Percentiles rank a stretch among this genome's conserved stretches.
Conservation (phyloP, 37 sponge, comb jelly and placozoan genomes). For the Cladorhizidae sp. region DNA sequence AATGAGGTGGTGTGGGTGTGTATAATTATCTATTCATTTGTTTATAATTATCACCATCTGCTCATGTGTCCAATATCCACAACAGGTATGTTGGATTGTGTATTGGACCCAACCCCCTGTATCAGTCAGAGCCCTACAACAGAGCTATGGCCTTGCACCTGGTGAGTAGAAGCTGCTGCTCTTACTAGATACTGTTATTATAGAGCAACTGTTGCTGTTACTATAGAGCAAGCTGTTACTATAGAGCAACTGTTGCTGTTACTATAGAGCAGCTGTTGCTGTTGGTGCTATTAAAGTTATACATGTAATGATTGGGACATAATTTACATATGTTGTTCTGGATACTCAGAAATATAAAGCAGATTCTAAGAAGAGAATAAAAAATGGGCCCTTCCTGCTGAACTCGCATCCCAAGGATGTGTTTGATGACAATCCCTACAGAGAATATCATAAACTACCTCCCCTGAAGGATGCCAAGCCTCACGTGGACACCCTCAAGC, state of each 20-base stretch:
- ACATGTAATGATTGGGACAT: too few relatives aligned
- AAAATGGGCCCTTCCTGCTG: constrained; percentile 86
- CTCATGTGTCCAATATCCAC: too few relatives aligned
- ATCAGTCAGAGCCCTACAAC: constrained; percentile 72
- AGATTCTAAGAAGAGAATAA: constrained; percentile 64
- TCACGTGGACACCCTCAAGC: constrained; percentile 70
- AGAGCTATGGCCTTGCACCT: constrained; percentile 14
- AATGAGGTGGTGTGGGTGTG: too few relatives aligned
- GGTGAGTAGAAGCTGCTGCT: background rate
- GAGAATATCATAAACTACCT: constrained; percentile 42
- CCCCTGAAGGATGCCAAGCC: constrained; percentile 26
- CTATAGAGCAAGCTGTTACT: too few relatives aligned
- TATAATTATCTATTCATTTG: too few relatives aligned
- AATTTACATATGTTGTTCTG: too few relatives aligned
- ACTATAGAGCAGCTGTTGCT: background rate
- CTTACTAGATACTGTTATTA: too few relatives aligned
- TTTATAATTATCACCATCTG: too few relatives aligned
- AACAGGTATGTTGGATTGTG: constrained; percentile 80
- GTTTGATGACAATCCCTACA: constrained; percentile 87
- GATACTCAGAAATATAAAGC: constrained; percentile 36
- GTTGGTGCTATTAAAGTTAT: too few relatives aligned
- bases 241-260: background rate
- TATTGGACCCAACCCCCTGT: constrained; percentile 59
- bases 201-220: background rate
- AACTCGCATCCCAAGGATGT: constrained; percentile 66